These are phyloP conservation scores for Orthonychiurus folsomi DNA, from an alignment of 2,888 invertebrate genomes.

Conservation along the genomic window DNA sequence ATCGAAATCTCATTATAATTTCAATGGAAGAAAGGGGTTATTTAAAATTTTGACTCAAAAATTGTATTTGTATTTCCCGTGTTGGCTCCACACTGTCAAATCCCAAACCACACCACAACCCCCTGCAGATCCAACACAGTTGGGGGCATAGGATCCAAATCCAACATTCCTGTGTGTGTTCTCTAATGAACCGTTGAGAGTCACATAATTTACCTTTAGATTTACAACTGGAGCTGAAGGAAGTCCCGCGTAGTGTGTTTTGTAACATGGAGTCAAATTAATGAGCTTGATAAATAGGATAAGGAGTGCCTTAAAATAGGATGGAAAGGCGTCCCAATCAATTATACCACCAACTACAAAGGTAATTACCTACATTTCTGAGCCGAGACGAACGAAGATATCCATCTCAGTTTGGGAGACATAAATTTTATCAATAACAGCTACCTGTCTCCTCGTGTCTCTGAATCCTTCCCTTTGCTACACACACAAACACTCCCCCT, in stretches of 20 bases:
- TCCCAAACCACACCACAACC: background rate
- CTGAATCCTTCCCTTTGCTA: too few species aligned
- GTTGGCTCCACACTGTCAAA: too few species aligned
- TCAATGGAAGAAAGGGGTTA: too few species aligned
- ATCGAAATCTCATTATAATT: too few species aligned
- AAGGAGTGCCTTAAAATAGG: conserved; percentile 9
- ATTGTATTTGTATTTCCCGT: too few species aligned
- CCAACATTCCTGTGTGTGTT: conserved; percentile 1
- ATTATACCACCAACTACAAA: background rate
- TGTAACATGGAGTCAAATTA: too few species aligned
- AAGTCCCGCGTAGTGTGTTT: too few species aligned
- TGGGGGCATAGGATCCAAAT: background rate
- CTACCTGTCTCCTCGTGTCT: conserved; percentile 1
- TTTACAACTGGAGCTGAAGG: conserved; percentile 3
- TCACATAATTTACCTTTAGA: conserved; percentile 17
- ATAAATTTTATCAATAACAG: background rate
- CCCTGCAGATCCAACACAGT: background rate
- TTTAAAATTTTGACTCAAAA: too few species aligned
- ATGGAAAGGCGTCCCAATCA: background rate
- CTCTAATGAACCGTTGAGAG: conserved; percentile 21
- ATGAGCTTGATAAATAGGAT: conserved; percentile 17
- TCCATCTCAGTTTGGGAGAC: too few species aligned
- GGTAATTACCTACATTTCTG: background rate
- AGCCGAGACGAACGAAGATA: background rate
- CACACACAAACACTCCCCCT: too few species aligned